phyloP scores from a whole-genome alignment of 2,888 invertebrate species.

The Machimus atricapillus region DNA sequence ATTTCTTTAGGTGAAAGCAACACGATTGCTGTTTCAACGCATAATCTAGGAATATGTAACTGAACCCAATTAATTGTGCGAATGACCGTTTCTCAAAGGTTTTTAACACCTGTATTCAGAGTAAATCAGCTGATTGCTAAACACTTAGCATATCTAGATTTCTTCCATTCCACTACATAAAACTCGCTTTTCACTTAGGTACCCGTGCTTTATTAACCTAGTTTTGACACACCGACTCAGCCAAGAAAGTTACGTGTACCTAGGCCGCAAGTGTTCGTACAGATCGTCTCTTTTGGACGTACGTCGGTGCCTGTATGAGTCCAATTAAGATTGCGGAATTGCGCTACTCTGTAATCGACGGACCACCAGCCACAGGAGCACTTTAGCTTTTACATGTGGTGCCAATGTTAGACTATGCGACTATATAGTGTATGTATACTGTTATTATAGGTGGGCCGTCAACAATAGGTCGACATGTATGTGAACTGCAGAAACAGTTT shows the following conservation, averaged over 20 bases:
- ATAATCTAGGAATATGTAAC: not conserved
- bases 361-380: not conserved
- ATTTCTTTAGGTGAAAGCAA: not conserved
- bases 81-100: not conserved
- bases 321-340: slow-evolving; percentile 38
- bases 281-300: not conserved
- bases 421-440: too few relatives aligned
- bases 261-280: not conserved
- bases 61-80: not conserved
- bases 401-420: not conserved
- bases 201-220: slow-evolving; percentile 27
- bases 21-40: not conserved
- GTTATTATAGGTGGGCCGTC: not conserved
- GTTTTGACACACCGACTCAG: not conserved
- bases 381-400: not conserved
- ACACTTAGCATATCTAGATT: not conserved
- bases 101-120: not conserved
- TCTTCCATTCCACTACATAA: slow-evolving; percentile 7
- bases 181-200: slow-evolving; percentile 9
- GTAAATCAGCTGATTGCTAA: slow-evolving; percentile 12
- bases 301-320: not conserved
- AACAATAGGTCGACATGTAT: not conserved
- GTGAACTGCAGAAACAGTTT: not conserved
- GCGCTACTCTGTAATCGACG: not conserved
- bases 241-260: not conserved